Evolutionary conservation across 2,888 invertebrate species (phyloP), one percentile per base, ranked within the genome.

Genomic region (Trilocha varians): DNA sequence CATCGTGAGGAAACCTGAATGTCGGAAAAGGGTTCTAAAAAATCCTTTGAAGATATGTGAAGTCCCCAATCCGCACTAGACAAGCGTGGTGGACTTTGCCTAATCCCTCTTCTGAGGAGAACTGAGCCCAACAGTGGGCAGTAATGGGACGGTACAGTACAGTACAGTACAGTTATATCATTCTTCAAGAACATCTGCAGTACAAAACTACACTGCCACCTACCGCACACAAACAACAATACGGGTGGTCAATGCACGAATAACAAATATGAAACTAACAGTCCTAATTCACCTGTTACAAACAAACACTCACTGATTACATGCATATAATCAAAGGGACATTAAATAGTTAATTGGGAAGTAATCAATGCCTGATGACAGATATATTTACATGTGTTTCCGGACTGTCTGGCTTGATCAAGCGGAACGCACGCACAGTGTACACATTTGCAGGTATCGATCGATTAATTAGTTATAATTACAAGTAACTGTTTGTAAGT

Each of bases 341-440:
- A 25, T 34, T 32, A 48, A 35, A 41, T 46, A 52, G 50, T 55
- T 39, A 48, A 55, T 50, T 65, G 54, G 50, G 53, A 53, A 62
- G 62, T 62, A 68, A 74, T 75, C 70, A 70, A 70, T 53, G 52
- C 63, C 59, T 57, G 62, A 62, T 62, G 67, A 62, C 51, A 55
- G 54, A 58, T 63, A 63, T 66, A 67, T 68, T 70, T 71, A 52
- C 59, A 49, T 52, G 40, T 48, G 57, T 62, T 66, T 66, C 69
- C 70, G 59, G 43, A n/a, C n/a, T n/a, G 57, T 39, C 42, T 46
- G 43, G 52, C 49, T 58, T 52, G 55, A 53, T 60, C 57, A 59
- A 54, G 49, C 47, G 46, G 50, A 54, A 57, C 50, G 25, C 3
- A n/a, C n/a, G n/a, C n/a, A n/a, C n/a, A n/a, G n/a, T n/a, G n/a